Evolutionary conservation across 2,113 vertebrate genomes (phyloP), one percentile per base, ranked within the genome.

Genomic region (Cebus imitator): DNA sequence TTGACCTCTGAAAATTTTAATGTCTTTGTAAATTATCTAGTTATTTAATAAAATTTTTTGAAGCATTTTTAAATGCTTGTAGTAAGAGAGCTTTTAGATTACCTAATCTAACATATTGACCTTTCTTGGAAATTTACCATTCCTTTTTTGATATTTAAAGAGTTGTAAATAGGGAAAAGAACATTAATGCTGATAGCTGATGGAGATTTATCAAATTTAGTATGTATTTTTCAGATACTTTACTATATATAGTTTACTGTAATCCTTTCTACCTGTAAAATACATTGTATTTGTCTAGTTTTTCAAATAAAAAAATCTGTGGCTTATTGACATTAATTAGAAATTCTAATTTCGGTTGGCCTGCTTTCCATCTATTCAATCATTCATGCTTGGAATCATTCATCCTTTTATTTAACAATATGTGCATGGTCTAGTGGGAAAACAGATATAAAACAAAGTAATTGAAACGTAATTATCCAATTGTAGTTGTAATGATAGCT

Each of bases 401-500:
- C 55, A 87, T 48, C 48, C 17, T 35, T 95, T 97, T 95, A 91
- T 96, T 94, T 96, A 84, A 84, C n/a, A 95, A 84, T 92, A 61
- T 61, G 18, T 78, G 13, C 27, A 79, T 12, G 11, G 13, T 84
- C 48, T 84, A 64, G 61, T 40, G 40, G 45, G 52, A 96, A 96
- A 12, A 66, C 79, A 84, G 7, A 70, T 92, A 82, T 66, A 94
- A 95, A 92, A 83, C 45, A 89, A 95, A 92, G 16, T 75, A 92
- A 92, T 75, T 75, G 32, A 97, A 84, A 70, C 43, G 70, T 95
- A 90, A 95, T 94, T 91, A 90, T 86, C 10, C 55, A 89, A 93
- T 55, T 75, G 25, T 93, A 76, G 23, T 89, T 96, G 25, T 86
- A 81, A 85, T 76, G 20, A 89, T 92, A 89, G 89, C 32, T 80